Evolutionary conservation across 2,797 vertebrate species (phyloP).

Genomic region (Percopsis omiscomaycus): DNA sequence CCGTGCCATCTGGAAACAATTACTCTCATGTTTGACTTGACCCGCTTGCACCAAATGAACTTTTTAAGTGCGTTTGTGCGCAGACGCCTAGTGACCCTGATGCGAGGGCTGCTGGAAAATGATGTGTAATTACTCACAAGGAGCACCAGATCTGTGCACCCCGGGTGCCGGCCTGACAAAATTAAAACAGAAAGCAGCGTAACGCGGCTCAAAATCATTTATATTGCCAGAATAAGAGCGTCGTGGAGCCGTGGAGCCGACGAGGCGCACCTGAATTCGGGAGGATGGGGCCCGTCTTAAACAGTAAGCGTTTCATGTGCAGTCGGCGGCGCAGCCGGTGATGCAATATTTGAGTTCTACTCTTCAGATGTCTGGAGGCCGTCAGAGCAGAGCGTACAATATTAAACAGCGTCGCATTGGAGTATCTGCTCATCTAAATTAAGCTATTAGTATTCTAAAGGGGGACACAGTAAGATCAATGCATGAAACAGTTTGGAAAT

Average conservation of each 20-base stretch:
- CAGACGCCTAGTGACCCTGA: slow-evolving; percentile 76
- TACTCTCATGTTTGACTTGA: slow-evolving; percentile 91
- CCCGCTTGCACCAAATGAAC: slow-evolving; percentile 91
- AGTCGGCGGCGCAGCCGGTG: slow-evolving; percentile 52
- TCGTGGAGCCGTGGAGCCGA: no score
- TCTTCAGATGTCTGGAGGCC: slow-evolving; percentile 58
- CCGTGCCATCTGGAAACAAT: slow-evolving; percentile 94
- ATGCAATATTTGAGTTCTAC: slow-evolving; percentile 72
- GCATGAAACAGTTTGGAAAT: slow-evolving; percentile 76
- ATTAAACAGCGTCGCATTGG: slow-evolving; percentile 69
- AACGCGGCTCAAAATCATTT: no score
- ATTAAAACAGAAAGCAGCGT: no score
- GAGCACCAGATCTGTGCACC: slow-evolving; percentile 71
- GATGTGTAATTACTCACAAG: slow-evolving; percentile 86
- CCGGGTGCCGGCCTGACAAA: slow-evolving; percentile 32
- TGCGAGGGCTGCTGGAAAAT: slow-evolving; percentile 78
- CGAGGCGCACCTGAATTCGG: slow-evolving; percentile 35
- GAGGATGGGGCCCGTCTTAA: slow-evolving; percentile 42
- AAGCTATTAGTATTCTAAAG: slow-evolving; percentile 74
- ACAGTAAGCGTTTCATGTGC: slow-evolving; percentile 47
- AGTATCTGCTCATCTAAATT: slow-evolving; percentile 69
- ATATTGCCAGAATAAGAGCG: no score
- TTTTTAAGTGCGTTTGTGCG: slow-evolving; percentile 84
- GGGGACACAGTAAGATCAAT: slow-evolving; percentile 65
- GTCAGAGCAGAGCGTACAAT: slow-evolving; percentile 63